phyloP scores from a whole-genome alignment of 2,113 vertebrate genomes.

The Oryzias melastigma region DNA sequence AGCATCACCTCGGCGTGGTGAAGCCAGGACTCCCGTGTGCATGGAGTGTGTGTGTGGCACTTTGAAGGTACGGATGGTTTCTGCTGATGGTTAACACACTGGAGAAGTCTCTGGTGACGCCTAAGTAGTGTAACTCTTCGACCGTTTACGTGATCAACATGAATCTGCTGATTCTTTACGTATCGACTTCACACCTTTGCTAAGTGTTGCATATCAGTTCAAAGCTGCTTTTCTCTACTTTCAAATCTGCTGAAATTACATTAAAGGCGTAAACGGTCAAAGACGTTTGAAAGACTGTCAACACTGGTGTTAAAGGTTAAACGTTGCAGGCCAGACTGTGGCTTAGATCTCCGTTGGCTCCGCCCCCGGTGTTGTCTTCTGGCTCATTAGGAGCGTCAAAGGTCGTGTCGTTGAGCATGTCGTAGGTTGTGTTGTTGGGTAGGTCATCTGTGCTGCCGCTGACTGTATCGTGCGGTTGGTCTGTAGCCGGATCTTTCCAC shows the following conservation, averaged over 20 bases:
- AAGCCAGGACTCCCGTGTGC: constrained; percentile 24
- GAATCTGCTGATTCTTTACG: too few species aligned
- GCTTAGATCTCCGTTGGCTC: constrained; percentile 67
- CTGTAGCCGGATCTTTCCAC: constrained; percentile 52
- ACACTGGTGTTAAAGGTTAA: constrained; percentile 36
- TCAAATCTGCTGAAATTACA: too few species aligned
- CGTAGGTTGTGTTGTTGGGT: constrained; percentile 47
- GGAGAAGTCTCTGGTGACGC: too few species aligned
- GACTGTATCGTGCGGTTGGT: constrained; percentile 47
- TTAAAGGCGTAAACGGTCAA: too few species aligned
- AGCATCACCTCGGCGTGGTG: constrained; percentile 4
- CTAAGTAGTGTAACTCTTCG: too few species aligned
- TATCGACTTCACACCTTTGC: too few species aligned
- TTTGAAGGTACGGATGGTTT: constrained; percentile 39
- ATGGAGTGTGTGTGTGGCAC: constrained; percentile 46
- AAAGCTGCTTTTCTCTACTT: too few species aligned
- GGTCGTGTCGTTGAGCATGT: constrained; percentile 60
- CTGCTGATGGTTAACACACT: background rate
- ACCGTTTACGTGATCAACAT: too few species aligned
- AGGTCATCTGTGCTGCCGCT: constrained; percentile 47
- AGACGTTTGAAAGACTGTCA: too few species aligned
- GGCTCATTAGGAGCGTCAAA: constrained; percentile 36
- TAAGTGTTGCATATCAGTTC: too few species aligned
- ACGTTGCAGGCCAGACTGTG: constrained; percentile 70
- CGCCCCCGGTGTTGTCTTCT: constrained; percentile 9